Evolutionary conservation across 1,140 invertebrate genomes (phyloP).

Genomic region (Orchestia grillus): DNA sequence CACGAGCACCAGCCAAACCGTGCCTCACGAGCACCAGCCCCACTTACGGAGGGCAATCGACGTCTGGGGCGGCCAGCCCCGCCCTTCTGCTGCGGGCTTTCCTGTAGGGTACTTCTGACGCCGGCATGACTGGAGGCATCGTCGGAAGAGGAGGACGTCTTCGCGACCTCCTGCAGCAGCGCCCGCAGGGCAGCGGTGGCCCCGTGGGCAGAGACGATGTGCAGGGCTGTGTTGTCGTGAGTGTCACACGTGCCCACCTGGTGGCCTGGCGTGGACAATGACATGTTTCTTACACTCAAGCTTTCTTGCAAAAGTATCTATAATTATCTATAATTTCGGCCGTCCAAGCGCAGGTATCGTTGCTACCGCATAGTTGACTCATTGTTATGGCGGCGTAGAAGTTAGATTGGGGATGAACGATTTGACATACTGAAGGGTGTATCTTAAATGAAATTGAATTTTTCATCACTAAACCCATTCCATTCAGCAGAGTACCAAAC

Average conservation of each 20-base stretch:
- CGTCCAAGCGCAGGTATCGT: too few relatives aligned
- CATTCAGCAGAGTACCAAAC: too few relatives aligned
- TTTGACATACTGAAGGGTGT: neutral
- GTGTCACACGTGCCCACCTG: neutral
- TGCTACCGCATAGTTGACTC: too few relatives aligned
- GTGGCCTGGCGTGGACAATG: neutral
- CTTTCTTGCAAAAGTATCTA: neutral
- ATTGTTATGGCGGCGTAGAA: too few relatives aligned
- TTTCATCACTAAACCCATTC: too few relatives aligned
- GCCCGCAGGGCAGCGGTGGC: neutral
- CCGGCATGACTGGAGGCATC: neutral
- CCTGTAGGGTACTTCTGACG: neutral
- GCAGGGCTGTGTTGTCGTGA: constrained; percentile 10
- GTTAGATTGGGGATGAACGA: neutral
- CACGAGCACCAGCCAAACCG: too few relatives aligned
- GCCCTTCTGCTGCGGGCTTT: neutral
- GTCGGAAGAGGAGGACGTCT: neutral
- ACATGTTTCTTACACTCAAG: neutral
- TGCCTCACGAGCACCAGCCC: too few relatives aligned
- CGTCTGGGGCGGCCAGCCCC: too few relatives aligned
- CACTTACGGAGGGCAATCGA: neutral
- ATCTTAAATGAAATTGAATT: neutral
- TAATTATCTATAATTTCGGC: too few relatives aligned
- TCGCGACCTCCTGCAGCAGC: neutral
- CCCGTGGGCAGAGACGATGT: neutral